These are phyloP conservation scores for Odontocolon sp. DNA, from an alignment of 2,888 invertebrate genomes.

Conservation along the genomic window DNA sequence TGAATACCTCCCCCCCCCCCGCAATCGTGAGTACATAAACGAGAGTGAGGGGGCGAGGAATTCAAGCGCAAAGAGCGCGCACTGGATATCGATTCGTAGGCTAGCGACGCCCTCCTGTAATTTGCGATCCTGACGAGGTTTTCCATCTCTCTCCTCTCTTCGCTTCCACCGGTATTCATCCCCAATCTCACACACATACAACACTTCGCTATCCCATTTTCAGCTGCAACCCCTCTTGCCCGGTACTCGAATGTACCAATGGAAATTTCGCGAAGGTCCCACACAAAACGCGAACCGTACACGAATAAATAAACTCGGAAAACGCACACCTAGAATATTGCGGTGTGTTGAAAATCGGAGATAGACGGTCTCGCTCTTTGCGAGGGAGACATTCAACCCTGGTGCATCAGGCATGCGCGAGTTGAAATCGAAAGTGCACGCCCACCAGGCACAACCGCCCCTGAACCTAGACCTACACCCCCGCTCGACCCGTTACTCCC, in stretches of 20 bases:
- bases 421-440: constrained; percentile 79
- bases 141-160: constrained; percentile 23
- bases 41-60: not conserved
- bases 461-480: constrained; percentile 79
- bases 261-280: constrained; percentile 57
- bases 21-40: not conserved
- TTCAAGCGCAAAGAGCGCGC: constrained; percentile 42
- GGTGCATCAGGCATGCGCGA: constrained; percentile 74
- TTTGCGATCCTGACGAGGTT: constrained; percentile 52
- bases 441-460: constrained; percentile 73
- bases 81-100: constrained; percentile 64
- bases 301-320: too few species aligned
- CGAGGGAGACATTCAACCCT: constrained; percentile 43
- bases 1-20: not conserved
- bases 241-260: constrained; percentile 38
- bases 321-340: not conserved
- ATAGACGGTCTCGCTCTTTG: constrained; percentile 34
- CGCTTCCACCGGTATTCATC: too few species aligned
- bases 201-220: constrained; percentile 43
- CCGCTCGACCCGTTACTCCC: constrained; percentile 40
- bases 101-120: constrained; percentile 52
- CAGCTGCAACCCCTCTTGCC: constrained; percentile 18
- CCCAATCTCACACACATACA: constrained; percentile 34
- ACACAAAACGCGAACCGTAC: not conserved
- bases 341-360: constrained; percentile 20